Conservation (phyloP, 1,140 invertebrate species). For the Rhagoletis zephyria region DNA sequence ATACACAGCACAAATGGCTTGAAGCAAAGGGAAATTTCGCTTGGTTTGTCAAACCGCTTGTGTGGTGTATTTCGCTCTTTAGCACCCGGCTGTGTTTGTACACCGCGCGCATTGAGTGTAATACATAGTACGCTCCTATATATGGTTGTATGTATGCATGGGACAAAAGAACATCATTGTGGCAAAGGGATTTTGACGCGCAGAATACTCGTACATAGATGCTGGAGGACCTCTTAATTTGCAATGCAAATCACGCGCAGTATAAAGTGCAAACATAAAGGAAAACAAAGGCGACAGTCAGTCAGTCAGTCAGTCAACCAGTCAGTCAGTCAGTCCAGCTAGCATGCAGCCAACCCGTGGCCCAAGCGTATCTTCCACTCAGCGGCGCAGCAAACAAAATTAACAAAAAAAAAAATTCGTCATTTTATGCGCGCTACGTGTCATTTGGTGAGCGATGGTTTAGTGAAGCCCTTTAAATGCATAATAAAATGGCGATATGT, state of each 20-base stretch:
- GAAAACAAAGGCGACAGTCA: conserved; percentile 11
- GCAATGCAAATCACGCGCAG: conserved; percentile 47
- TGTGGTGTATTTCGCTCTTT: too few species aligned
- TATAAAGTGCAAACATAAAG: conserved; percentile 33
- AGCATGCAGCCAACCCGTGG: neutral
- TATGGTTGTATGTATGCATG: too few species aligned
- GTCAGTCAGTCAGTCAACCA: neutral
- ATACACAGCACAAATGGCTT: too few species aligned
- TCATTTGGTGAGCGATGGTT: neutral
- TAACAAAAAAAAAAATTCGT: neutral
- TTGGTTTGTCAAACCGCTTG: too few species aligned
- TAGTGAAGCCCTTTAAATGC: neutral
- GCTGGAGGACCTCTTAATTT: conserved; percentile 17
- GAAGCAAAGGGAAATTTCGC: too few species aligned
- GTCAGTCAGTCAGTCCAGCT: neutral
- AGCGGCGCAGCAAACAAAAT: neutral
- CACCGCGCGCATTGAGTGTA: neutral
- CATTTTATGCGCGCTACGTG: neutral
- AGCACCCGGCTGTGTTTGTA: neutral
- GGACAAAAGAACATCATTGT: neutral
- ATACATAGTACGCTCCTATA: neutral
- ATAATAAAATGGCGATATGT: neutral
- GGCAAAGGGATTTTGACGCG: neutral
- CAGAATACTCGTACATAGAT: too few species aligned
- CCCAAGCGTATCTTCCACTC: too few species aligned